Percentiles rank a stretch among this genome's conserved stretches.
Evolutionary conservation across 2,888 invertebrate genomes (phyloP).

Genomic region (Hybos culiciformis): DNA sequence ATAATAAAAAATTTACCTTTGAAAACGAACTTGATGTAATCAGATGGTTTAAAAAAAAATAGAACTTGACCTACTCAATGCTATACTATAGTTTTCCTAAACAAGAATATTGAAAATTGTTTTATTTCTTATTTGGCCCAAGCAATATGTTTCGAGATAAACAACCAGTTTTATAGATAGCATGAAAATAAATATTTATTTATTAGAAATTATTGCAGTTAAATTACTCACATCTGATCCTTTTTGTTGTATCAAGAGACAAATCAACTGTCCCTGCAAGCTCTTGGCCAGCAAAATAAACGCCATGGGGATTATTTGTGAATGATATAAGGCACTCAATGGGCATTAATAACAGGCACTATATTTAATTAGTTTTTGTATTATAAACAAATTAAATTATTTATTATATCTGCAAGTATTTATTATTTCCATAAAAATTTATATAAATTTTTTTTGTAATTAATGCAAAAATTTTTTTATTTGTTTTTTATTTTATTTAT

Average conservation of each 20-base stretch:
- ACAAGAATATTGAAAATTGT: no score
- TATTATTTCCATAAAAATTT: neutral
- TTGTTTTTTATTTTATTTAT: neutral
- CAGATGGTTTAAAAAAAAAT: no score
- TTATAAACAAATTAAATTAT: neutral
- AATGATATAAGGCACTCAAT: slow-evolving; percentile 37
- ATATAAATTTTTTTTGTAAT: neutral
- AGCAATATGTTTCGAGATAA: no score
- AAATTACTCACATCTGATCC: slow-evolving; percentile 32
- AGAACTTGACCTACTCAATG: no score
- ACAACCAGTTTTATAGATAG: no score
- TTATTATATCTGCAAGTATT: no score
- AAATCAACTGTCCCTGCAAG: slow-evolving; percentile 34
- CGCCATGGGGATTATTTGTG: slow-evolving; percentile 36
- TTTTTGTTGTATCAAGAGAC: slow-evolving; percentile 32
- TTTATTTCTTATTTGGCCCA: no score
- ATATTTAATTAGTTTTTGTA: neutral
- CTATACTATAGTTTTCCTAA: no score
- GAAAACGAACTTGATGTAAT: no score
- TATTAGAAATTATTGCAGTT: no score
- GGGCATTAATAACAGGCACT: slow-evolving; percentile 30
- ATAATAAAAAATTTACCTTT: no score
- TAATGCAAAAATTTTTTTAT: neutral
- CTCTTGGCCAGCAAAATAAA: slow-evolving; percentile 36
- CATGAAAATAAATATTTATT: no score